Evolutionary conservation across 2,888 invertebrate species (phyloP).

Genomic region (Catonia carolina): DNA sequence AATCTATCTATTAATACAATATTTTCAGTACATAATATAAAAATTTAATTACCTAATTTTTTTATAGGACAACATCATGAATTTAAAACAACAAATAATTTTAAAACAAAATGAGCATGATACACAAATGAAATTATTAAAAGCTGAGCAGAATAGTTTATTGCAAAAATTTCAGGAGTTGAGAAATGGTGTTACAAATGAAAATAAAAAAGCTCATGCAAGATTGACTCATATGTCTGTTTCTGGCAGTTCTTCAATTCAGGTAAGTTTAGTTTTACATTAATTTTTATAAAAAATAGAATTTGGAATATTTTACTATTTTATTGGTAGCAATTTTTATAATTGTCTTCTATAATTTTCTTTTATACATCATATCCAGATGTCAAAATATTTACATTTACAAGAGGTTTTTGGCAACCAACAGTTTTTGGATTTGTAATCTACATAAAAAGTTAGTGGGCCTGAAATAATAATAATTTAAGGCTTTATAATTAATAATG

Average conservation of each 20-base stretch:
- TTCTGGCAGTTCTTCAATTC: conserved; percentile 51
- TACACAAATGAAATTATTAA: conserved; percentile 25
- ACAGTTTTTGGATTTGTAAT: no score
- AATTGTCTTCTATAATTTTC: background rate
- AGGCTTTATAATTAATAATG: no score
- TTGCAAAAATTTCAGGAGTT: conserved; percentile 26
- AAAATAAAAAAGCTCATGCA: conserved; percentile 47
- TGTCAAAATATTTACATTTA: no score
- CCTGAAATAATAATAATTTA: no score
- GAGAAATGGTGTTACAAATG: conserved; percentile 42
- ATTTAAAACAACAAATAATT: conserved; percentile 45
- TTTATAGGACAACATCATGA: conserved; percentile 38
- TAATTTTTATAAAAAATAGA: background rate
- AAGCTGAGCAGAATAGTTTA: conserved; percentile 28
- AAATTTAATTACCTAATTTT: no score
- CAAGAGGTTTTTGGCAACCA: no score
- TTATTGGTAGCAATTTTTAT: background rate
- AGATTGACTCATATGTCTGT: conserved; percentile 56
- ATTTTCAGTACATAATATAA: no score
- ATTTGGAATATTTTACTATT: background rate
- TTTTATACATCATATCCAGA: background rate
- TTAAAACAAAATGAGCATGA: conserved; percentile 22
- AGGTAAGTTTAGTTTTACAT: conserved; percentile 40
- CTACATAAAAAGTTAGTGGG: no score
- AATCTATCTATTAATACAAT: no score